Conservation (phyloP, 1,140 invertebrate genomes). For the Rhopalosiphum maidis region DNA sequence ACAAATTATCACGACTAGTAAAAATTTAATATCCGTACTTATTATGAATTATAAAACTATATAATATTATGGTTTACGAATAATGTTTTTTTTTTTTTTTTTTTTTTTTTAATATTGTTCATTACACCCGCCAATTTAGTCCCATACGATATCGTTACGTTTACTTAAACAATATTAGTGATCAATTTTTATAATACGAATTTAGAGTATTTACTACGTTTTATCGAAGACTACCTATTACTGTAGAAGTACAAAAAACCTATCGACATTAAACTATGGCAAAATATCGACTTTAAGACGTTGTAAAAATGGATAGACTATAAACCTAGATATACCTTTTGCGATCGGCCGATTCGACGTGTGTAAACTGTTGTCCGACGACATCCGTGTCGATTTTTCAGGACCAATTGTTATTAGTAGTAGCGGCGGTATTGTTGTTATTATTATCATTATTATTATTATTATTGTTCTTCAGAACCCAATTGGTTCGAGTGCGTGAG, state of each 20-base stretch:
- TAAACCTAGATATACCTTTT: no score
- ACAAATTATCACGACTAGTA: background rate
- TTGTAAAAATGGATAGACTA: background rate
- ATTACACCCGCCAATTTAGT: no score
- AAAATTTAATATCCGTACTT: background rate
- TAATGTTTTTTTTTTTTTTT: no score
- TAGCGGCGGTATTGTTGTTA: background rate
- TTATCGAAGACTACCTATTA: background rate
- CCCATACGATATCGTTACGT: no score
- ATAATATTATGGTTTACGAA: no score
- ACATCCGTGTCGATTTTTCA: slow-evolving; percentile 38
- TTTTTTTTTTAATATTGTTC: no score
- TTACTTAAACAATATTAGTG: background rate
- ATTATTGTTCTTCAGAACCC: slow-evolving; percentile 45
- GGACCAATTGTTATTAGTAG: background rate
- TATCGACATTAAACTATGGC: background rate
- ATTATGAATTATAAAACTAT: background rate
- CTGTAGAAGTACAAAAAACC: background rate
- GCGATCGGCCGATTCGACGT: background rate
- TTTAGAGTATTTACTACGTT: background rate
- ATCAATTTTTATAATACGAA: background rate
- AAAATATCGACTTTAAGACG: background rate
- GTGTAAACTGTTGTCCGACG: background rate
- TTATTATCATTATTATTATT: background rate
- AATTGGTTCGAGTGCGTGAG: slow-evolving; percentile 54